Conservation (phyloP, 1,140 invertebrate genomes). For the Lordiphosa collinella region DNA sequence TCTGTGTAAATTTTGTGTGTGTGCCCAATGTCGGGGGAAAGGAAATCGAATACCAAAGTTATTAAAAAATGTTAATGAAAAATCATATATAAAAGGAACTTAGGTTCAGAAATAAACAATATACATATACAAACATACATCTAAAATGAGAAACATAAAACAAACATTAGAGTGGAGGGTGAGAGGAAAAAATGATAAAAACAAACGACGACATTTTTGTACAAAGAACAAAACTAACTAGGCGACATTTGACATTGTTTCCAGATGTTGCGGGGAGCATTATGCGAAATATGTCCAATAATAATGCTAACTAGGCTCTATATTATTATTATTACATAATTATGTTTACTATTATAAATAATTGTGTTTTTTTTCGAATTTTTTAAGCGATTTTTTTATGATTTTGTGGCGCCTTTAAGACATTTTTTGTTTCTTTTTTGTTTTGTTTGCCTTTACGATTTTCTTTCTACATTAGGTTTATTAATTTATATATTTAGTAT, state of each 20-base stretch:
- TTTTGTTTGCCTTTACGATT: slow-evolving; percentile 23
- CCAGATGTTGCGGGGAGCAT: slow-evolving; percentile 14
- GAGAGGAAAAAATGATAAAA: background rate
- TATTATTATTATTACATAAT: slow-evolving; percentile 26
- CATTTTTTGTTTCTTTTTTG: slow-evolving; percentile 27
- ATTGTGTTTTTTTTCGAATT: slow-evolving; percentile 11
- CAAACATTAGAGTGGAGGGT: background rate
- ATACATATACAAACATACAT: slow-evolving; percentile 22
- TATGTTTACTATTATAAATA: slow-evolving; percentile 58
- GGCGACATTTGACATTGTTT: slow-evolving; percentile 23
- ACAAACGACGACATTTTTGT: slow-evolving; percentile 44
- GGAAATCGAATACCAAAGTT: slow-evolving; percentile 59
- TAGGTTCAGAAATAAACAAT: slow-evolving; percentile 20
- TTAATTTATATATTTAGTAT: slow-evolving; percentile 19
- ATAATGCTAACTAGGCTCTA: slow-evolving; percentile 70
- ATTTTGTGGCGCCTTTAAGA: slow-evolving; percentile 48
- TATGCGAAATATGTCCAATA: slow-evolving; percentile 53
- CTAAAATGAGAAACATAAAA: slow-evolving; percentile 10
- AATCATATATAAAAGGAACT: slow-evolving; percentile 15
- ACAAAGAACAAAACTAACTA: slow-evolving; percentile 27
- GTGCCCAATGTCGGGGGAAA: slow-evolving; percentile 56
- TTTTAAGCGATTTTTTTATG: slow-evolving; percentile 12
- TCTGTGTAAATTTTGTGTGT: slow-evolving; percentile 35
- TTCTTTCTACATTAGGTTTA: slow-evolving; percentile 43
- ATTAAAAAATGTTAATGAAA: slow-evolving; percentile 17